These are phyloP conservation scores for Yponomeuta malinellus DNA, from an alignment of 2,888 invertebrate species.

Conservation along the genomic window DNA sequence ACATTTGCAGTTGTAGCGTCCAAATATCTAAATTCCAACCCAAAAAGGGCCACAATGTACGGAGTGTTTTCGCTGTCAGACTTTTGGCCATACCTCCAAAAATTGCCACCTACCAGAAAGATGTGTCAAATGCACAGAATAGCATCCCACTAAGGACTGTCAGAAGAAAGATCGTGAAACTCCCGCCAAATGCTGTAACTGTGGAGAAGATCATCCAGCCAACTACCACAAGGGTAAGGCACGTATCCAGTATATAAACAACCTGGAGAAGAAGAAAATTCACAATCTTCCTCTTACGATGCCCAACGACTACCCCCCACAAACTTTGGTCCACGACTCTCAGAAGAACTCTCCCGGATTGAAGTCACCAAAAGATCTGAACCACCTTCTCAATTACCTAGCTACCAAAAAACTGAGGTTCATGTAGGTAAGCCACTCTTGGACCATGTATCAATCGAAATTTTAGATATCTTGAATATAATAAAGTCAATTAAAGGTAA, in stretches of 20 bases:
- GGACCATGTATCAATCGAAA: no score
- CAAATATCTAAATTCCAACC: no score
- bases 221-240: neutral
- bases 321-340: no score
- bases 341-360: no score
- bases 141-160: slow-evolving; percentile 18
- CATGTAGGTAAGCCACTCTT: no score
- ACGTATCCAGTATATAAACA: neutral
- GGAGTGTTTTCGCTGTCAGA: slow-evolving; percentile 23
- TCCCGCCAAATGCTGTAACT: neutral
- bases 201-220: neutral
- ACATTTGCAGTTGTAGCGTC: no score
- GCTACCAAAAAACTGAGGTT: no score
- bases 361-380: no score
- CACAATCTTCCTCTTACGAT: neutral
- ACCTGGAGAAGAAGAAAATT: neutral
- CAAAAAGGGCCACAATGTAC: slow-evolving; percentile 7
- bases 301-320: no score
- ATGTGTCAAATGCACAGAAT: slow-evolving; percentile 21
- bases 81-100: slow-evolving; percentile 21
- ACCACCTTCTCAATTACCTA: no score
- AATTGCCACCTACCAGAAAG: slow-evolving; percentile 21
- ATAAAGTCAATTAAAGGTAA: no score
- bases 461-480: no score
- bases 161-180: slow-evolving; percentile 16